phyloP scores from a whole-genome alignment of 2,113 vertebrate species.

The Cacatua alba region DNA sequence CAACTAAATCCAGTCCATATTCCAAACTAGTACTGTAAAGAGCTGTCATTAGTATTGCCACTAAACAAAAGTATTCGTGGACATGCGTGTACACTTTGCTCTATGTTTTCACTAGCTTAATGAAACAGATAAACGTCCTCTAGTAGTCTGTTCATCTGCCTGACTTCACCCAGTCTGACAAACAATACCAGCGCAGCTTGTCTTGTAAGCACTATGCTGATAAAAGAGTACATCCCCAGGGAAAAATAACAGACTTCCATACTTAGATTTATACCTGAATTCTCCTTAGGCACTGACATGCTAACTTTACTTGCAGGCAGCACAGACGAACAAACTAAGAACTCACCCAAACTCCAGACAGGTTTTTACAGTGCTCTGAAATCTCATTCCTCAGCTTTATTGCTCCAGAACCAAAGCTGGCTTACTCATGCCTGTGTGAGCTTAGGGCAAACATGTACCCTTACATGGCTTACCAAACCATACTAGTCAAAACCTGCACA shows the following conservation, averaged over 20 bases:
- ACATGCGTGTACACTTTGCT: background rate
- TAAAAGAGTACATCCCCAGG: background rate
- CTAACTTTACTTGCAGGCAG: background rate
- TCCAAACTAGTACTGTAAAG: background rate
- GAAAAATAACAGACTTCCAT: background rate
- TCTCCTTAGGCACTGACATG: background rate
- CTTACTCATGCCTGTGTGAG: accelerated
- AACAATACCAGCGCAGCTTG: background rate
- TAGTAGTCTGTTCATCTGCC: background rate
- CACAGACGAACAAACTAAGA: background rate
- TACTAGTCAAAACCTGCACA: background rate
- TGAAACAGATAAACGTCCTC: background rate
- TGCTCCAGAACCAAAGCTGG: background rate
- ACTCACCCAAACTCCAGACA: background rate
- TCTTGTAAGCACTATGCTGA: background rate
- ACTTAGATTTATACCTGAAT: background rate
- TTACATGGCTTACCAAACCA: background rate
- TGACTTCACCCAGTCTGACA: background rate
- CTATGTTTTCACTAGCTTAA: background rate
- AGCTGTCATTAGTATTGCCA: background rate
- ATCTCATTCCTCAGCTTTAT: background rate
- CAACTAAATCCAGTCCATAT: background rate
- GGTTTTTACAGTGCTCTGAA: background rate
- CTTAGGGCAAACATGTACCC: background rate
- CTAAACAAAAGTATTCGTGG: background rate